A percentile compares a stretch with the other conserved stretches of the same genome.
These are phyloP conservation scores for Hirtodrosophila alboralis DNA, from an alignment of 2,888 invertebrate genomes.

Conservation along the genomic window DNA sequence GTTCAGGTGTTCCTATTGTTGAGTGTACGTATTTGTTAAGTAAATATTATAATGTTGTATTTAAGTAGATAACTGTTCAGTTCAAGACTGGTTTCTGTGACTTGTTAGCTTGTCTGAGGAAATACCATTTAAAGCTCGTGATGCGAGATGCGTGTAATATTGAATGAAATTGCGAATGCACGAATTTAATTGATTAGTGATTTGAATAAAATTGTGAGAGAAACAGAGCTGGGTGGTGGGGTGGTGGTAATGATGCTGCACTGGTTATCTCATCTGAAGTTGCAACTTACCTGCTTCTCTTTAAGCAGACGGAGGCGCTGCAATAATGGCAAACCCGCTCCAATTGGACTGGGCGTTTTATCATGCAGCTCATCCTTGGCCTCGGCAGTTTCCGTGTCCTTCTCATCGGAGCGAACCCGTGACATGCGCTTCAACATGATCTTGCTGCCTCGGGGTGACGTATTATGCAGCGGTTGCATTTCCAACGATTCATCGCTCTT, in stretches of 20 bases:
- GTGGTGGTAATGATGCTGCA: slow-evolving; percentile 16
- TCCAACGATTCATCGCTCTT: slow-evolving; percentile 88
- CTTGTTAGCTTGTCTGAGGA: slow-evolving; percentile 33
- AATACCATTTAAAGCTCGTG: slow-evolving; percentile 62
- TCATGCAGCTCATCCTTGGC: slow-evolving; percentile 82
- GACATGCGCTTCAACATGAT: slow-evolving; percentile 90
- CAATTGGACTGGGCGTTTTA: slow-evolving; percentile 89
- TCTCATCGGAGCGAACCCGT: slow-evolving; percentile 89
- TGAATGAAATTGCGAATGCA: slow-evolving; percentile 12
- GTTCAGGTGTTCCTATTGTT: slow-evolving; percentile 1
- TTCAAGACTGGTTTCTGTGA: slow-evolving; percentile 16
- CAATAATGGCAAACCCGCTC: slow-evolving; percentile 92
- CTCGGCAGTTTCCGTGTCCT: slow-evolving; percentile 85
- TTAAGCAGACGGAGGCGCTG: slow-evolving; percentile 91
- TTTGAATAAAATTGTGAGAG: slow-evolving; percentile 18
- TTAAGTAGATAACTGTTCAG: slow-evolving; percentile 10
- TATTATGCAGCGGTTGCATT: slow-evolving; percentile 86
- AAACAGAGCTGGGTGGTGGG: slow-evolving; percentile 25
- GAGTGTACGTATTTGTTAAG: slow-evolving; percentile 5
- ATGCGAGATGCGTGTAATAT: slow-evolving; percentile 15
- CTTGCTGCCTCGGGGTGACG: slow-evolving; percentile 84
- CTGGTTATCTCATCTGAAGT: slow-evolving; percentile 4
- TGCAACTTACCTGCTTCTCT: slow-evolving; percentile 89
- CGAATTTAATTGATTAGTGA: slow-evolving; percentile 28
- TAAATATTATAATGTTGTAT: no score